phyloP scores from a whole-genome alignment of 2,113 vertebrate genomes.

The Dicerorhinus sumatrensis region DNA sequence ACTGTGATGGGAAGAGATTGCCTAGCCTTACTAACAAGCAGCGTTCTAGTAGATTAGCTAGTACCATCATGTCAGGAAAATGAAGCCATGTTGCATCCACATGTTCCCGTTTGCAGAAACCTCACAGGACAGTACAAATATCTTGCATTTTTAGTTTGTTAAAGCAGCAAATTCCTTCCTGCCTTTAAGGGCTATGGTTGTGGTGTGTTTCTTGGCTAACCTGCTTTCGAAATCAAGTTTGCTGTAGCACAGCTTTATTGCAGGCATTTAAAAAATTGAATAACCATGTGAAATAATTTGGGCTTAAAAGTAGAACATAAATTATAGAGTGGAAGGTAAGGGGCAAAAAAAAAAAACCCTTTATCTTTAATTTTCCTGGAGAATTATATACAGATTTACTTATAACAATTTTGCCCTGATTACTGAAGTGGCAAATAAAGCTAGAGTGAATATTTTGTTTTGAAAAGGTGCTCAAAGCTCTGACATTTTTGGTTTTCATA shows the following conservation, averaged over 20 bases:
- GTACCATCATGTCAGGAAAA: constrained; percentile 89
- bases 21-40: constrained; percentile 87
- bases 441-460: constrained; percentile 86
- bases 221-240: constrained; percentile 86
- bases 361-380: constrained; percentile 83
- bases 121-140: constrained; percentile 84
- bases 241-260: constrained; percentile 87
- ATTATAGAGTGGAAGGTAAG: constrained; percentile 83
- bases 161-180: constrained; percentile 83
- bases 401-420: constrained; percentile 81
- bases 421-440: constrained; percentile 83
- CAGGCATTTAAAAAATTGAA: constrained; percentile 80
- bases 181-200: constrained; percentile 88
- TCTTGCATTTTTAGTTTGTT: constrained; percentile 86
- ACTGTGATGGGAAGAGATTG: constrained; percentile 84
- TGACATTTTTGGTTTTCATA: constrained; percentile 86
- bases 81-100: constrained; percentile 91
- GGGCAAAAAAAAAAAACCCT: constrained; percentile 74
- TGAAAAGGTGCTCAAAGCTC: constrained; percentile 87
- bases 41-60: constrained; percentile 83
- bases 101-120: constrained; percentile 86
- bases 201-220: constrained; percentile 85
- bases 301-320: constrained; percentile 85
- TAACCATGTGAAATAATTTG: constrained; percentile 84
- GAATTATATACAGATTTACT: constrained; percentile 82